Evolutionary conservation across 1,140 invertebrate species (phyloP), one percentile per base, ranked within the genome.

Genomic region (Zaprionus lachaisei): DNA sequence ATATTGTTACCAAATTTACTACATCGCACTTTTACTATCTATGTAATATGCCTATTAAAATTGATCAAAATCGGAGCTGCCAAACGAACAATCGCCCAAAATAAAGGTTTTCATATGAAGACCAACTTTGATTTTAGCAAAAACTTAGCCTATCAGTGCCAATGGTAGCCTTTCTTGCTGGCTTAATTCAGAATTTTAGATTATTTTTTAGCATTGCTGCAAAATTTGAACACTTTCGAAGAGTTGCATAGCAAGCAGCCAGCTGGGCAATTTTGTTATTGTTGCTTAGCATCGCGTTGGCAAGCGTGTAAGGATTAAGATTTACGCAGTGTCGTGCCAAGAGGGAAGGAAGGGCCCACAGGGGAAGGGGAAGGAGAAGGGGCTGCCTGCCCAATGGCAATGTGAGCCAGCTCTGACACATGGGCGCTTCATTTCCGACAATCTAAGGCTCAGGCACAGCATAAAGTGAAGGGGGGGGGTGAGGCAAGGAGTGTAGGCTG

Each of bases 221-320:
- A 26, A 26, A 26, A 5, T 26, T 26, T 26, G 24, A 4, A 26
- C 24, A 26, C 24, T 26, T 26, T 4, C 24, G 5, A 26, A 26
- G 37, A 37, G 14, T 54, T 54, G 4, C 4, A 24, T 44, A 31
- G 26, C 49, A 63, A 1, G 17, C 20, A 28, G 60, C 37, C 61
- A 41, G 49, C 28, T 28, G 38, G n/a, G 41, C 47, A 26, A 24
- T 72, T 76, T 76, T 85, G 65, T 64, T 80, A 38, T 31, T 80
- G 51, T 76, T 72, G 58, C 71, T 76, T 81, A 81, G 74, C 78
- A 70, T 73, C 83, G 79, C 77, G 68, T 79, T 87, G 78, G 37
- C 73, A 80, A 80, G 84, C 78, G 77, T 82, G 83, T 87, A 82
- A 68, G 84, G 84, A 87, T 87, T 87, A 83, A 84, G 84, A 87